A percentile compares a stretch with the other conserved stretches of the same genome.
Conservation (phyloP, 2,888 invertebrate genomes). For the Drosophila stalkeri region DNA sequence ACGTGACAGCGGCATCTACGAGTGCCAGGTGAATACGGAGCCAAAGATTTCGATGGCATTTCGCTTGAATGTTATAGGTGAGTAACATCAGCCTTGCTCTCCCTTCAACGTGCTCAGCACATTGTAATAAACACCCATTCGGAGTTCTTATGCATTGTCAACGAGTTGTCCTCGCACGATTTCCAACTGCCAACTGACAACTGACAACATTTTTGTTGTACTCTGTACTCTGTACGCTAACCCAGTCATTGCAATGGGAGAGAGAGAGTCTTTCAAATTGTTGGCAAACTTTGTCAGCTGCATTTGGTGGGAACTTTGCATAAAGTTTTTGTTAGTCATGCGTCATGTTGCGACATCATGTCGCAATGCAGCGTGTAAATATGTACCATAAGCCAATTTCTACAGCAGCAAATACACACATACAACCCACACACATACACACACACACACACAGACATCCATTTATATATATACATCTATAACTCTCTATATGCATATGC, state of each 20-base stretch:
- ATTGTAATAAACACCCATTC: slow-evolving; percentile 25
- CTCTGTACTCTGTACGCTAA: background rate
- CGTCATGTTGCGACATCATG: slow-evolving; percentile 31
- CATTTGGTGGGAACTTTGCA: slow-evolving; percentile 19
- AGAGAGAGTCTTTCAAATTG: slow-evolving; percentile 59
- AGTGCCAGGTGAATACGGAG: slow-evolving; percentile 90
- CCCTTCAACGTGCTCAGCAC: background rate
- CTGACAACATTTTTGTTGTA: slow-evolving; percentile 37
- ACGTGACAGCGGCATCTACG: slow-evolving; percentile 91
- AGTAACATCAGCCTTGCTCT: slow-evolving; percentile 44
- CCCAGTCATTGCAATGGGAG: slow-evolving; percentile 1
- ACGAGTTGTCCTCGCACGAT: slow-evolving; percentile 55
- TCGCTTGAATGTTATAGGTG: slow-evolving; percentile 93
- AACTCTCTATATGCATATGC: background rate
- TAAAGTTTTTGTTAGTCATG: slow-evolving; percentile 36
- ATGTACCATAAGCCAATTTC: slow-evolving; percentile 25
- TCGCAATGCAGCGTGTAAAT: slow-evolving; percentile 20
- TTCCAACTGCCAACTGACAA: slow-evolving; percentile 33
- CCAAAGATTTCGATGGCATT: slow-evolving; percentile 95
- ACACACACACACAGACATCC: background rate
- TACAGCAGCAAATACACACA: slow-evolving; percentile 10
- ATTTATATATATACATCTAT: background rate
- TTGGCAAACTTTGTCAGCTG: slow-evolving; percentile 52
- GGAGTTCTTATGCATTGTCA: slow-evolving; percentile 60
- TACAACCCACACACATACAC: background rate